Conservation (phyloP, 2,797 vertebrate species). For the Eulemur mongoz region DNA sequence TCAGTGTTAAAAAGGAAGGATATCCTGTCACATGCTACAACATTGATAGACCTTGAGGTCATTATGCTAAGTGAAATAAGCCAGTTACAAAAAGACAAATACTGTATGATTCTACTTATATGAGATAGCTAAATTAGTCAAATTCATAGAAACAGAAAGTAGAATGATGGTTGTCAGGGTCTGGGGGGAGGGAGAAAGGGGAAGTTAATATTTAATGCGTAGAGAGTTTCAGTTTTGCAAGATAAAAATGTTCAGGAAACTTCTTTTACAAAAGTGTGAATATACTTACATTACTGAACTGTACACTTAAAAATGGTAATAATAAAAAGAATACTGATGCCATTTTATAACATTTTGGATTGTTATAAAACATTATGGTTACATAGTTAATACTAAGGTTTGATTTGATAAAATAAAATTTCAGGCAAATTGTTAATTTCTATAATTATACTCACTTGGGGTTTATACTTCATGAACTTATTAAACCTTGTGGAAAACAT, state of each 20-base stretch:
- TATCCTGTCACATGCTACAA: background rate
- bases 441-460: background rate
- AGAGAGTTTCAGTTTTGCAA: slow-evolving; percentile 4
- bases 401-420: background rate
- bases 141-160: slow-evolving; percentile 9
- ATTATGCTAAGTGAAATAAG: background rate
- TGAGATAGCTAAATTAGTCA: background rate
- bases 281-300: background rate
- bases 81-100: background rate
- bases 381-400: background rate
- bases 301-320: background rate
- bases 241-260: background rate
- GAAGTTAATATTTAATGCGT: background rate
- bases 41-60: background rate
- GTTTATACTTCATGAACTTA: background rate
- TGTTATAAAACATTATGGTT: background rate
- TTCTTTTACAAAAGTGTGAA: background rate
- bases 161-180: background rate
- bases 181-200: background rate
- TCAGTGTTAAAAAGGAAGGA: slow-evolving; percentile 5
- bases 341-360: slow-evolving; percentile 23
- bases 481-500: background rate
- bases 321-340: background rate
- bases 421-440: background rate
- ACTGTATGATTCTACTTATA: background rate